Evolutionary conservation across 2,113 vertebrate species (phyloP), one percentile per base, ranked within the genome.

Genomic region (Cyprinodon brontotheroides): DNA sequence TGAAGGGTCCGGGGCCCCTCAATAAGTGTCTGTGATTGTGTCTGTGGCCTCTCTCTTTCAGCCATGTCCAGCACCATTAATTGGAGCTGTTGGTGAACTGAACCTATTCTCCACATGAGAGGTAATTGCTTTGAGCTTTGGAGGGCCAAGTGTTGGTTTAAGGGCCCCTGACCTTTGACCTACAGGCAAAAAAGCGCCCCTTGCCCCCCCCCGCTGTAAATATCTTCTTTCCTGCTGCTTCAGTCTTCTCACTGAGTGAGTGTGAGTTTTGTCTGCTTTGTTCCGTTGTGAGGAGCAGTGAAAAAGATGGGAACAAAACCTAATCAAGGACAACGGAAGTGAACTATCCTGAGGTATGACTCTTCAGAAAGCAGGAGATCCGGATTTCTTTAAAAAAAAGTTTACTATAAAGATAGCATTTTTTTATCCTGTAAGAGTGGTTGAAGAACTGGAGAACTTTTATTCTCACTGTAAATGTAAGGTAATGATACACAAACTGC

Each of bases 121-220:
- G 77, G 87, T 93, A 93, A 94, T 93, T 91, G 92, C 92, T 91
- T 89, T 88, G 89, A 94, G 89, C 89, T 86, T 78, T 81, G 79
- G 74, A 84, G 72, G 87, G 79, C 89, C 90, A 87, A 90, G 91
- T 93, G 85, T 90, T 90, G 89, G 83, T 90, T 93, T 89, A 92
- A 91, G 90, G 90, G 87, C 89, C 89, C 91, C 90, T 91, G 90
- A 93, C 92, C 92, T 83, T 70, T 61, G 75, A 79, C 85, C 89
- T 69, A 62, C 39, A 11, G 66, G 82, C 80, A 91, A 92, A 89
- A 90, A 84, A 72, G 77, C 83, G 80, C 72, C 67, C 59, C 37
- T 6, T 29, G 36, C 3, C 10, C 4, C 36, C 50, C 41, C 43
- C 86, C 36, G 11, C 60, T n/a, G 48, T 68, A 81, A 92, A 89